A percentile compares a stretch with the other conserved stretches of the same genome.
These are phyloP conservation scores for Stichopus chloronotus DNA, from an alignment of 35 echinoderm and acorn worm species.

Conservation along the genomic window DNA sequence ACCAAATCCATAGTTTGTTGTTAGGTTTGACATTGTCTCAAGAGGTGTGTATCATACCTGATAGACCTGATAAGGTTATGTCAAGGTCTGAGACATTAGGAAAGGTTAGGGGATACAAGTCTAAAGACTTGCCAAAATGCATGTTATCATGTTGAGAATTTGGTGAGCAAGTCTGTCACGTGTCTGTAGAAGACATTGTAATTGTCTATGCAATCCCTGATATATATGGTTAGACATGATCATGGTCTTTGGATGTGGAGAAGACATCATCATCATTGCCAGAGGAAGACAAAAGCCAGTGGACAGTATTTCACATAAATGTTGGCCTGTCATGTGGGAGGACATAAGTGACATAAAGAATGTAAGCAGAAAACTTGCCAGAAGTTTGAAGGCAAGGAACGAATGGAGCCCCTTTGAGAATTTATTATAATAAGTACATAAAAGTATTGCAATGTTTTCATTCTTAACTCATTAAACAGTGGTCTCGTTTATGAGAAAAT, in stretches of 20 bases:
- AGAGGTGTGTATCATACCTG: background rate
- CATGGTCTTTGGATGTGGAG: background rate
- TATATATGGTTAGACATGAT: background rate
- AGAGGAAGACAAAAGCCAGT: background rate
- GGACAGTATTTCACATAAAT: background rate
- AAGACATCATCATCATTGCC: background rate
- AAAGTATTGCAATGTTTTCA: background rate
- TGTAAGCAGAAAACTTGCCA: background rate
- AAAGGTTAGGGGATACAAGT: background rate
- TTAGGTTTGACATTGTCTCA: background rate
- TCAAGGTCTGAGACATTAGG: background rate
- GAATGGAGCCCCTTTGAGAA: background rate
- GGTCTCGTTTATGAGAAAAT: background rate
- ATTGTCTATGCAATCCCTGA: background rate
- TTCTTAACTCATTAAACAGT: background rate
- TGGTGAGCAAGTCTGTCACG: background rate
- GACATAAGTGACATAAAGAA: too few species aligned
- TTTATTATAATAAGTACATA: background rate
- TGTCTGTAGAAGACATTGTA: background rate
- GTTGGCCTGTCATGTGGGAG: background rate
- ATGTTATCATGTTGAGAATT: background rate
- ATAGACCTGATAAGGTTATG: background rate
- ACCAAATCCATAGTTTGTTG: background rate
- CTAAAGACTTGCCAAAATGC: background rate
- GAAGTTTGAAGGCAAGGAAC: background rate